Base-by-base conservation (phyloP, 2,113 vertebrate species). In the Craseonycteris thonglongyai region DNA sequence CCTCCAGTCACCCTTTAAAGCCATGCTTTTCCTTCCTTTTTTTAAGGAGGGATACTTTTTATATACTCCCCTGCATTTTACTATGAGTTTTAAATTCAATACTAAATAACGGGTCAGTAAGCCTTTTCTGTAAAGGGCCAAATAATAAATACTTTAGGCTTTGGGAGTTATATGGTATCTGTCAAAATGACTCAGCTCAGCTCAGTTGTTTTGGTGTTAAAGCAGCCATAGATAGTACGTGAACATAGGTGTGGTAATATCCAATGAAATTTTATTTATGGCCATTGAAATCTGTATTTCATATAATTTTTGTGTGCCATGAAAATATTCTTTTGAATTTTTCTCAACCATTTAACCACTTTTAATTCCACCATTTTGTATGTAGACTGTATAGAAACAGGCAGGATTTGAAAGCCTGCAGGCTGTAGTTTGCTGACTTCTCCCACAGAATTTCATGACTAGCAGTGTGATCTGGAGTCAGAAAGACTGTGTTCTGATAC, bases 21-120 rank as follows among this genome's bases (percentile, higher is more conserved):
- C 26, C 28, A 40, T 81, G 21, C 42, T 49, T 93, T 91, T 81
- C 28, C 38, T 71, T 78, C 9, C 11, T 80, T 92, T 49, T 28
- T n/a, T n/a, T n/a, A n/a, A n/a, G n/a, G 10, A 30, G 28, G 72
- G 5, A 33, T 58, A 38, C 24, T 74, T 91, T 79, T 75, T 89
- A 40, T 28, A 35, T 5, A 45, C 30, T 45, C 7, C 10, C 35
- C 26, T 61, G 56, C 42, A 51, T 51, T 94, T 80, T 51, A 88
- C 11, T 92, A 54, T 22, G 40, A 83, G n/a, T 75, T 96, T 92
- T 89, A 84, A 90, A 72, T 72, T 74, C 89, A 72, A 74, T 79
- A 51, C 47, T 28, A 54, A 61, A 58, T 61, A 82, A 72, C 9
- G 33, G 11, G 45, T 90, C 26, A 16, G n/a, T 61, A 81, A 81